Base-by-base conservation (phyloP, 1,140 invertebrate genomes). In the Sarcophaga peregrina region DNA sequence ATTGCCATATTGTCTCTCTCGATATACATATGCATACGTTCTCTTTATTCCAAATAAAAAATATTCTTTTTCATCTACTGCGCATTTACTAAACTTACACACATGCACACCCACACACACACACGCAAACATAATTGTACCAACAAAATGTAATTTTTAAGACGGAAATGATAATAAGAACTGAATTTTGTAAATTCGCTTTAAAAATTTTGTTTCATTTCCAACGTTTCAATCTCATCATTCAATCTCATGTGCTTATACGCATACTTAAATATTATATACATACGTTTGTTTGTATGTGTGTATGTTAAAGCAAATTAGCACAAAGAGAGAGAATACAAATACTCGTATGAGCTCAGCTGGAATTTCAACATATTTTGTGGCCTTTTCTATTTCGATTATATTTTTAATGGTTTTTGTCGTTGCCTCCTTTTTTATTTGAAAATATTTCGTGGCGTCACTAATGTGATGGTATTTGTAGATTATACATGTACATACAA, bases 231-330 rank as follows among this genome's bases (percentile, higher is more conserved):
- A 37, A 37, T 37, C 25, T 37, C 4, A 37, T 37, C 25, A 37
- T 37, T n/a, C n/a, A n/a, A n/a, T n/a, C n/a, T n/a, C 62, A 68
- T 68, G 62, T 68, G 62, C 62, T 68, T 20, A n/a, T n/a, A 37
- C 25, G 25, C 25, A 37, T 4, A 37, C 25, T 37, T 37, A 37
- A 37, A 37, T 37, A n/a, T n/a, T n/a, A n/a, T n/a, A n/a, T n/a
- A n/a, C n/a, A n/a, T n/a, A n/a, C n/a, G n/a, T n/a, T n/a, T n/a
- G n/a, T n/a, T n/a, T n/a, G n/a, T n/a, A n/a, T n/a, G n/a, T n/a
- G n/a, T n/a, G n/a, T n/a, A n/a, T n/a, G n/a, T n/a, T n/a, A n/a
- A n/a, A 68, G 50, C 50, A 13, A 68, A 20, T 20, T 20, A 68
- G 62, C 15, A 68, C 62, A 68, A 37, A 37, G 25, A 37, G 25